Conservation (phyloP, 2,888 invertebrate genomes). For the Eueremaeus valkanovi region DNA sequence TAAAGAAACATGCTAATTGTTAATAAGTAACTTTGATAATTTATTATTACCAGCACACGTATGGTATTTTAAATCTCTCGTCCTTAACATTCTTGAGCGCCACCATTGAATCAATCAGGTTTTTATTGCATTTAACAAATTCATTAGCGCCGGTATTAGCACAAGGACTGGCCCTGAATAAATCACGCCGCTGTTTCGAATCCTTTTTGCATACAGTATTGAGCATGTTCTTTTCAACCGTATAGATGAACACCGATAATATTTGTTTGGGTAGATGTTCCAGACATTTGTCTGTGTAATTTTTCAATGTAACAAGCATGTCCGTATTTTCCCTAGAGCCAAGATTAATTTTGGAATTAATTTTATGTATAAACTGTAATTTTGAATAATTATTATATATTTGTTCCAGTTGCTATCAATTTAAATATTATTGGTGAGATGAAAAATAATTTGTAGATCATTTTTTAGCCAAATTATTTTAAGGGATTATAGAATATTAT, state of each 20-base stretch:
- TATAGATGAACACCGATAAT: neutral
- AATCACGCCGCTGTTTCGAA: neutral
- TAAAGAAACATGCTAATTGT: neutral
- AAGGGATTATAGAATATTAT: too few species aligned
- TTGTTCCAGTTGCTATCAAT: too few species aligned
- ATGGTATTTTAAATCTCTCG: conserved; percentile 24
- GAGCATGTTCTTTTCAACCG: conserved; percentile 8
- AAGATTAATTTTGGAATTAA: too few species aligned
- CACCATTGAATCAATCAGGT: conserved; percentile 19
- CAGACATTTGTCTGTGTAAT: conserved; percentile 7
- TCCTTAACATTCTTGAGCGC: neutral
- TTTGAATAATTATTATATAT: too few species aligned
- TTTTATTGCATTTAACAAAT: conserved; percentile 7
- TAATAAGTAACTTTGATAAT: neutral
- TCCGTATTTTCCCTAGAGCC: conserved; percentile 8
- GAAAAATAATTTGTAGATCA: too few species aligned
- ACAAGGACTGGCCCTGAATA: conserved; percentile 21
- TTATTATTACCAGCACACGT: neutral
- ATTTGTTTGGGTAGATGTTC: conserved; percentile 14
- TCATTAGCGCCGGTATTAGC: conserved; percentile 10
- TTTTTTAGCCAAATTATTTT: too few species aligned
- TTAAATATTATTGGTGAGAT: too few species aligned
- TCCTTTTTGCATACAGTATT: neutral
- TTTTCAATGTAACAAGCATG: neutral
- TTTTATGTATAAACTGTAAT: too few species aligned